These are phyloP conservation scores for Uria aalge DNA, from an alignment of 2,113 vertebrate genomes.

Conservation along the genomic window DNA sequence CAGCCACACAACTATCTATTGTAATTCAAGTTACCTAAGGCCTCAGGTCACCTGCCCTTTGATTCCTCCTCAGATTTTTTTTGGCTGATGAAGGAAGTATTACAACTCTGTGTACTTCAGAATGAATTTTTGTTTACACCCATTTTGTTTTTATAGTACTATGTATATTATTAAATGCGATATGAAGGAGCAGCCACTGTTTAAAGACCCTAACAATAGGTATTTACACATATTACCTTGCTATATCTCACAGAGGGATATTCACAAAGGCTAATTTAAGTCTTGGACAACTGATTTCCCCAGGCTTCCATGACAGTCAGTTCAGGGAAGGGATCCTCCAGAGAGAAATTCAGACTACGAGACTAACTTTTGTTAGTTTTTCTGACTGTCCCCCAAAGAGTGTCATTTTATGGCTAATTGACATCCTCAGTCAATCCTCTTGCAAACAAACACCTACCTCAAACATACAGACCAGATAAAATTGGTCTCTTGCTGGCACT, in stretches of 20 bases:
- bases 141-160: neutral
- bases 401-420: neutral
- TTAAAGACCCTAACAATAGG: neutral
- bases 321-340: neutral
- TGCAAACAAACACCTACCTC: conserved; percentile 3
- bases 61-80: neutral
- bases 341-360: neutral
- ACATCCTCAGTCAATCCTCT: neutral
- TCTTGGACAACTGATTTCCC: neutral
- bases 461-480: neutral
- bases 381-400: neutral
- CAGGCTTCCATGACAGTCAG: neutral
- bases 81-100: neutral
- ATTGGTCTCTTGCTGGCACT: neutral
- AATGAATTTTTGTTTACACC: neutral
- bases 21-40: neutral
- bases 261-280: neutral
- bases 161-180: neutral
- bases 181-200: neutral
- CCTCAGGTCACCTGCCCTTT: neutral
- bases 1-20: neutral
- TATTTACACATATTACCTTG: neutral
- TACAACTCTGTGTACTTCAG: neutral
- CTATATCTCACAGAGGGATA: neutral
- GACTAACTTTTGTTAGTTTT: neutral